Base-by-base conservation (phyloP, 2,888 invertebrate species). In the Melinaea marsaeus region DNA sequence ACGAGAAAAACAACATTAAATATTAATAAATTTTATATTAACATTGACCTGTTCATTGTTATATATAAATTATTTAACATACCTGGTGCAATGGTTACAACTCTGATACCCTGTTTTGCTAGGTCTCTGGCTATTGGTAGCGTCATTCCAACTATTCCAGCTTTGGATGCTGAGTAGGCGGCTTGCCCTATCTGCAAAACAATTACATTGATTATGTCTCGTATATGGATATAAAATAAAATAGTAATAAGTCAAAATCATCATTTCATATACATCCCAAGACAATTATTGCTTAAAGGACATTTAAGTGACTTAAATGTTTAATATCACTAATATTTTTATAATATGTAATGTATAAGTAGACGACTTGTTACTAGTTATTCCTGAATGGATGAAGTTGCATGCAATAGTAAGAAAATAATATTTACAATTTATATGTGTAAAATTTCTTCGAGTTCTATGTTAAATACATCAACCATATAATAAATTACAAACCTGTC, bases 101-200 rank as follows among this genome's bases (percentile, higher is more conserved):
- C 94, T 68, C 96, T 90, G 66, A 97, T 97, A 60, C 97, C 97
- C 74, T 94, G 94, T 35, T 92, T 90, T 48, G 95, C 92, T 35
- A 99, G 91, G 86, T 99, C 99, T 69, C 99, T 93, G 2, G 99
- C 99, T 66, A 99, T 91, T 0, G 99, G 99, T 69, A 99, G 87
- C 0, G 99, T 99, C 98, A 99, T 98, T 5, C 96, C 95, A 4
- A 95, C 97, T 46, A 99, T 94, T 0, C 95, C 99, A 0, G 96
- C 99, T 87, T 99, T 99, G 63, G 97, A 97, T 0, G 99, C 98
- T 0, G 98, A 92, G 80, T 99, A 99, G 0, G 99, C 99, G 0
- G 94, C 96, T 86, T 99, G 99, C 0, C 99, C 99, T 74, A 96
- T 95, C 92, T 99, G 96, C 2, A 78, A 78, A 46, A 61, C 55